Evolutionary conservation across 2,113 vertebrate species (phyloP), one percentile per base, ranked within the genome.

Genomic region (Carassius carassius): DNA sequence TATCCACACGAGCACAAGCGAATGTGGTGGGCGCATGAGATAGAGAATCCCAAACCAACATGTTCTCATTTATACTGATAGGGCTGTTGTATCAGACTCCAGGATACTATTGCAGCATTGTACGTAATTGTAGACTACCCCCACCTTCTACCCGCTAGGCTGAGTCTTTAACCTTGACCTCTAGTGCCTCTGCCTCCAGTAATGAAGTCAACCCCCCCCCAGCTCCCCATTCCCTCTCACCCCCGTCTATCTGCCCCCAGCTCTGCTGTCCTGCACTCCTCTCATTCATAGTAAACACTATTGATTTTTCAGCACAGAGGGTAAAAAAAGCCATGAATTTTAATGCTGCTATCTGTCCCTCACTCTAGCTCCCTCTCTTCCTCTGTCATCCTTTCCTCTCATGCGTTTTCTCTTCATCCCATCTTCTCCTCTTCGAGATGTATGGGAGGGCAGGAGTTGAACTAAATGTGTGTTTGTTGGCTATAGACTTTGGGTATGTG

Each of bases 201-300:
- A 93, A 94, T 94, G 93, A 93, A 94, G 91, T 91, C 92, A 56
- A 41, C 84, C 85, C 77, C 83, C 83, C 47, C 85, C 83, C 70
- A 73, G 62, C 6, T 29, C 19, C 70, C 62, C 84, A 25, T 85
- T 79, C 85, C 60, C 85, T 84, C 88, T 78, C 85, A 86, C 78
- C 89, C 88, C 56, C 86, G 3, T 65, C 83, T 86, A 90, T 90
- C 85, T 90, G 90, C 92, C 90, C 85, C 91, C 85, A 89, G 92
- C 92, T 70, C 63, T 92, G 93, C 92, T 95, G 94, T 94, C 92
- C 94, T 92, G 92, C 92, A 91, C 93, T 94, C 91, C 92, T 89
- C 94, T 95, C 94, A 95, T 95, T 94, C 94, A 95, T 95, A 95
- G 93, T 94, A 95, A 95, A 95, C 94, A 95, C 93, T 95, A 95